These are phyloP conservation scores for Samia ricini DNA, from an alignment of 1,140 invertebrate genomes.

Conservation along the genomic window DNA sequence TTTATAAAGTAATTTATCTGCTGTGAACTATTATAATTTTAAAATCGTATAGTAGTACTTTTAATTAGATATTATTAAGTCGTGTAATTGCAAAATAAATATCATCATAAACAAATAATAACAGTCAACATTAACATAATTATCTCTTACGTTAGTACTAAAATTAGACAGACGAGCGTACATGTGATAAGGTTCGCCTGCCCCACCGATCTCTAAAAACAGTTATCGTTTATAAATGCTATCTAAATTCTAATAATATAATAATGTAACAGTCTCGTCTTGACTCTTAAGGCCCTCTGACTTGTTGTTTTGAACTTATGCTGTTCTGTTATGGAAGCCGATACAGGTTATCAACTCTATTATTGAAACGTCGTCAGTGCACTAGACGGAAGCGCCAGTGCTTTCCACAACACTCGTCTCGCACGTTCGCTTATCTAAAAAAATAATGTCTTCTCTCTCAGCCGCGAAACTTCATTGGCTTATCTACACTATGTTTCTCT, in stretches of 20 bases:
- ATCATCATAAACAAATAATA: background rate
- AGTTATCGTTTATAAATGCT: constrained; percentile 33
- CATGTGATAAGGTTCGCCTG: constrained; percentile 40
- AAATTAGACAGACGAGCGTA: constrained; percentile 15
- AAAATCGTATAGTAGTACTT: too few relatives aligned
- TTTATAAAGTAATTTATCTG: too few relatives aligned
- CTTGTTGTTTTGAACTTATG: constrained; percentile 73
- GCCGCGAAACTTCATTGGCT: constrained; percentile 38
- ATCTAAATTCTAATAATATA: constrained; percentile 69
- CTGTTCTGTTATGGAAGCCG: constrained; percentile 56
- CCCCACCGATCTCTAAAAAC: constrained; percentile 62
- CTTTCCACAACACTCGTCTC: constrained; percentile 26
- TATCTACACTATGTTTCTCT: constrained; percentile 42
- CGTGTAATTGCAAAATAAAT: too few relatives aligned
- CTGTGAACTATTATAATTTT: too few relatives aligned
- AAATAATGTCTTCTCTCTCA: constrained; percentile 44
- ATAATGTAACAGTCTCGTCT: constrained; percentile 53
- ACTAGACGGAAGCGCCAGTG: constrained; percentile 62
- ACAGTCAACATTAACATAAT: background rate
- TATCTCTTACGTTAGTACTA: background rate
- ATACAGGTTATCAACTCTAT: constrained; percentile 71
- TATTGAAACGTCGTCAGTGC: constrained; percentile 54
- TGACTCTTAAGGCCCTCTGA: constrained; percentile 45
- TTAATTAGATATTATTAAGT: too few relatives aligned
- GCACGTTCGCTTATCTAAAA: constrained; percentile 22